Conservation (phyloP, 2,113 vertebrate species). For the Mesocricetus auratus region DNA sequence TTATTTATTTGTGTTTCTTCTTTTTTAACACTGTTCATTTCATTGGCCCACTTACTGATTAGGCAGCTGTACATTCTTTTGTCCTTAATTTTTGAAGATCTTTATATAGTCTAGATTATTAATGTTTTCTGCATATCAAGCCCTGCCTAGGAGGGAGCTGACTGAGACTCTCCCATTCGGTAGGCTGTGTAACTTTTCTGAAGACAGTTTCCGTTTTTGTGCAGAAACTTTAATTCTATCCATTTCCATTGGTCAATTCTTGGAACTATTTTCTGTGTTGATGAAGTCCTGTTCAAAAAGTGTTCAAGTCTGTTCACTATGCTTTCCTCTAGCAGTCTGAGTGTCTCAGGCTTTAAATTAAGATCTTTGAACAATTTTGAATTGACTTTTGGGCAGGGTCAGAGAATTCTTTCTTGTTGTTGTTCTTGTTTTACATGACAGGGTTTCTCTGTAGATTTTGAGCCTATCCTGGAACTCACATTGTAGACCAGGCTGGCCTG, state of each 20-base stretch:
- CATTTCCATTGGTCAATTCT: neutral
- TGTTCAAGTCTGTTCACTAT: neutral
- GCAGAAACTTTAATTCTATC: neutral
- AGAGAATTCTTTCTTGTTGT: neutral
- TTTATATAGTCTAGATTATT: neutral
- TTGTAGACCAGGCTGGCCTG: too few relatives aligned
- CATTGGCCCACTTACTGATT: neutral
- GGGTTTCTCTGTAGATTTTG: too few relatives aligned
- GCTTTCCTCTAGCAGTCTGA: neutral
- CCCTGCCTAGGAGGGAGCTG: neutral
- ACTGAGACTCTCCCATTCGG: neutral
- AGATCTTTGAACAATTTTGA: neutral
- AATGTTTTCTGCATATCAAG: neutral
- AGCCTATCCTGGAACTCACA: too few relatives aligned
- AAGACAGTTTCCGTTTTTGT: neutral
- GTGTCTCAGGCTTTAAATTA: neutral
- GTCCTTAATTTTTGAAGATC: neutral
- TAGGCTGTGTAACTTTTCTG: neutral
- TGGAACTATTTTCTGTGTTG: neutral
- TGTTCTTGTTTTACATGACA: too few relatives aligned
- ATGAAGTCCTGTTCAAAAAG: neutral
- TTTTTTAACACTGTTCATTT: neutral
- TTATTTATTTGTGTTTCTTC: neutral
- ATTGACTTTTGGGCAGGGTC: neutral
- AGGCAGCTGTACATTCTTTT: neutral